phyloP scores from a whole-genome alignment of 2,113 vertebrate genomes.

The Macaca fascicularis region DNA sequence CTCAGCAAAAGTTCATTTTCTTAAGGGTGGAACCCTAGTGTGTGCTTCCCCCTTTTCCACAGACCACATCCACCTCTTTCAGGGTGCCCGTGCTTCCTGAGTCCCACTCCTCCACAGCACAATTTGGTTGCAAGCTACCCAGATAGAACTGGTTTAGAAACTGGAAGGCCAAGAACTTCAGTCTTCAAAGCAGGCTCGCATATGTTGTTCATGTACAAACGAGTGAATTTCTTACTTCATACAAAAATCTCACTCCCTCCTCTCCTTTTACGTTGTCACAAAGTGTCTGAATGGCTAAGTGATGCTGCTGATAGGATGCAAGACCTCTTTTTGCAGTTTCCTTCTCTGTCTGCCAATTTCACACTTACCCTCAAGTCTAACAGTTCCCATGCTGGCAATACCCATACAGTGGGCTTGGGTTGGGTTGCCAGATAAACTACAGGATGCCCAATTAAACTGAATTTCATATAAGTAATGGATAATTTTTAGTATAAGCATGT shows the following conservation, averaged over 20 bases:
- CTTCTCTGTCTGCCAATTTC: not conserved
- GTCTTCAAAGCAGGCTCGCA: not conserved
- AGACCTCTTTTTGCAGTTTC: not conserved
- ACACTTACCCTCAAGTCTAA: not conserved
- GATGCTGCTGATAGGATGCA: not conserved
- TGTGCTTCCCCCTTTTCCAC: not conserved
- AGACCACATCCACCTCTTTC: not conserved
- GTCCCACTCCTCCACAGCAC: not conserved
- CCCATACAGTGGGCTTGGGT: not conserved
- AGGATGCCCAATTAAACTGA: not conserved
- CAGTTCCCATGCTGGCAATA: not conserved
- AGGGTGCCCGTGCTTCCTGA: not conserved
- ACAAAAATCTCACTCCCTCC: not conserved
- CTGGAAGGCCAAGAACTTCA: not conserved
- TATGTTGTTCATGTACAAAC: not conserved
- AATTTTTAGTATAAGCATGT: not conserved
- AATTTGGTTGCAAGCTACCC: not conserved
- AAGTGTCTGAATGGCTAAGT: not conserved
- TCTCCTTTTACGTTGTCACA: not conserved
- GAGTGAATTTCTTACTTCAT: not conserved
- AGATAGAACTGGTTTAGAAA: not conserved
- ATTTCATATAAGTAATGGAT: not conserved
- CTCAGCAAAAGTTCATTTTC: not conserved
- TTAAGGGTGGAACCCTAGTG: not conserved
- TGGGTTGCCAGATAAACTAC: not conserved